phyloP scores from a whole-genome alignment of 2,113 vertebrate genomes.

The Cyphomyrus plagiostoma region DNA sequence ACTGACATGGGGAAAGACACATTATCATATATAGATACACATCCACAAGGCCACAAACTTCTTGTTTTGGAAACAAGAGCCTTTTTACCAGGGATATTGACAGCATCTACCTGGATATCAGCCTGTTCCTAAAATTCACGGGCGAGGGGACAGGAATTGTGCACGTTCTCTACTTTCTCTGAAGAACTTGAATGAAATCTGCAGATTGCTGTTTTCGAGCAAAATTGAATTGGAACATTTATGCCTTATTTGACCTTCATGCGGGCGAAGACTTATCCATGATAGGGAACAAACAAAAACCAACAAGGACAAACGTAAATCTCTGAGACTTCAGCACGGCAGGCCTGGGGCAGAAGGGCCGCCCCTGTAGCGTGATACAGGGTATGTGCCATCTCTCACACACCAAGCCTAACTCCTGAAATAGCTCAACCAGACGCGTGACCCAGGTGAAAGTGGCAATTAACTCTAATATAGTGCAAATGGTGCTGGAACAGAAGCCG shows the following conservation, averaged over 20 bases:
- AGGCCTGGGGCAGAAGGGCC: not conserved
- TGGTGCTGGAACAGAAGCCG: not conserved
- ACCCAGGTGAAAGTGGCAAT: not conserved
- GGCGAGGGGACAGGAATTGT: not conserved
- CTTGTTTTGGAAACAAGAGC: not conserved
- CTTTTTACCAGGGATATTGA: not conserved
- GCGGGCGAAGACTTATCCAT: not conserved
- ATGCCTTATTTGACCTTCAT: not conserved
- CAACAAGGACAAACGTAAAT: not conserved
- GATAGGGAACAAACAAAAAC: not conserved
- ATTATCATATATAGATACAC: conserved; percentile 2
- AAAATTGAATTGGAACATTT: not conserved
- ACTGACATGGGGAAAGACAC: not conserved
- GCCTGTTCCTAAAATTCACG: not conserved
- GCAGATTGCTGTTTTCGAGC: not conserved
- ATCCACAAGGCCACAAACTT: not conserved
- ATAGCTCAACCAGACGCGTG: not conserved
- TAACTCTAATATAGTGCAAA: not conserved
- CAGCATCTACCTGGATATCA: not conserved
- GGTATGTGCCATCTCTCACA: not conserved
- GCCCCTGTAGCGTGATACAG: not conserved
- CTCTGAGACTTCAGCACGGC: not conserved
- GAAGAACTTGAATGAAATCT: not conserved
- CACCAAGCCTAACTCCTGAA: not conserved
- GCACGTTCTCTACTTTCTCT: not conserved